Evolutionary conservation across 2,888 invertebrate genomes (phyloP).

Genomic region (Syrista parreyssii): DNA sequence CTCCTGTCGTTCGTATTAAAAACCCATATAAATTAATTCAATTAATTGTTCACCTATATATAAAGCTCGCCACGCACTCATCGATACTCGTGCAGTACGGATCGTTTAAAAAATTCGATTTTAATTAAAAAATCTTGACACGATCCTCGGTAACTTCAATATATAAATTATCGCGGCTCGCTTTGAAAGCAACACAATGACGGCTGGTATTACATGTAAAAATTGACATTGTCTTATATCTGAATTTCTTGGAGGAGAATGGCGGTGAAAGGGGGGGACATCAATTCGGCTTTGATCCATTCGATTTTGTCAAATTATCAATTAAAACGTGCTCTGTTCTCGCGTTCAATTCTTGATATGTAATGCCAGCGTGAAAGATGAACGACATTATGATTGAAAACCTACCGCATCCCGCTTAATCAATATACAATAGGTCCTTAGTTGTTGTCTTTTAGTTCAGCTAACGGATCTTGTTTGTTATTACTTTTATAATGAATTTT

Average conservation of each 20-base stretch:
- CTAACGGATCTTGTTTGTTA: conserved; percentile 22
- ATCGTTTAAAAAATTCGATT: too few species aligned
- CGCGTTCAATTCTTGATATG: conserved; percentile 30
- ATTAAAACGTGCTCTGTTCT: neutral
- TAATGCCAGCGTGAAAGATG: conserved; percentile 31
- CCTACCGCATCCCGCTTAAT: conserved; percentile 29
- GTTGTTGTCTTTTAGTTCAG: conserved; percentile 19
- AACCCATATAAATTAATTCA: neutral
- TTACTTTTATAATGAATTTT: neutral
- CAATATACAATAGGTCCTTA: conserved; percentile 31
- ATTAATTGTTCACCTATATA: neutral
- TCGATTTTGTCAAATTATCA: neutral
- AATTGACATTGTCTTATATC: conserved; percentile 11
- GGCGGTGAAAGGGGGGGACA: neutral
- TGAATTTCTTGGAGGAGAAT: neutral
- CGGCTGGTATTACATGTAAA: conserved; percentile 19
- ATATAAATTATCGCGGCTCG: neutral
- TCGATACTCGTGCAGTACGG: too few species aligned
- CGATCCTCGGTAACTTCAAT: neutral
- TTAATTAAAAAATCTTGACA: neutral
- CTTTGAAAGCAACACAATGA: conserved; percentile 32
- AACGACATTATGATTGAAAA: conserved; percentile 27
- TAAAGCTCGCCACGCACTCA: neutral
- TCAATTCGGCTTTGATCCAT: neutral
- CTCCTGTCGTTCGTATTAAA: neutral